Evolutionary conservation across 2,113 vertebrate species (phyloP).

Genomic region (Microcebus lehilahytsara): DNA sequence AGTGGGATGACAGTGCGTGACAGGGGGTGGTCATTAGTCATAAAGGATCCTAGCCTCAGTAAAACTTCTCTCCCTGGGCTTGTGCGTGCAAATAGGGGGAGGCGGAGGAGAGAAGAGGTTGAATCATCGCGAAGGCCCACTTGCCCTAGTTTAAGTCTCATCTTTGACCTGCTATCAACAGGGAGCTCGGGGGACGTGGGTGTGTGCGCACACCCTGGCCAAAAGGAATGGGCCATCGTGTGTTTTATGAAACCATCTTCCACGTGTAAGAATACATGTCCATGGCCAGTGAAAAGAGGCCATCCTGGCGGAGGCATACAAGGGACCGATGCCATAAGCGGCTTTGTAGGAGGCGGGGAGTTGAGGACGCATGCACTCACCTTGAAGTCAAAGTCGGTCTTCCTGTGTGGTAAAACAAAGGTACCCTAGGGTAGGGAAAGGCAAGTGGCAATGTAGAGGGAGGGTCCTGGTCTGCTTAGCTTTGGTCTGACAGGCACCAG

Average conservation of each 20-base stretch:
- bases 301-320: neutral
- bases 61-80: neutral
- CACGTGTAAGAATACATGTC: neutral
- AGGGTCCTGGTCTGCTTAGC: neutral
- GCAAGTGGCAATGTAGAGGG: neutral
- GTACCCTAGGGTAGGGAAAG: neutral
- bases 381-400: neutral
- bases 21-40: neutral
- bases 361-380: neutral
- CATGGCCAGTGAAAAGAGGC: neutral
- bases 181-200: neutral
- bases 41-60: neutral
- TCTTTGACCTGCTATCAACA: too few relatives aligned
- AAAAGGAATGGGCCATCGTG: neutral
- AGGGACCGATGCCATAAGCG: neutral
- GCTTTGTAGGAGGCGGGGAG: neutral
- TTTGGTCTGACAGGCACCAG: neutral
- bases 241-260: neutral
- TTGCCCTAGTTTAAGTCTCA: neutral
- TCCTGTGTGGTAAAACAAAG: neutral
- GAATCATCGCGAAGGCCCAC: neutral
- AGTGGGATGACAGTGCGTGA: neutral
- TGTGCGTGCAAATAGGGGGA: neutral
- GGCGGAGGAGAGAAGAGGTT: neutral
- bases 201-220: neutral